These are phyloP conservation scores for Drosophila engyochracea DNA, from an alignment of 2,888 invertebrate genomes.

Conservation along the genomic window DNA sequence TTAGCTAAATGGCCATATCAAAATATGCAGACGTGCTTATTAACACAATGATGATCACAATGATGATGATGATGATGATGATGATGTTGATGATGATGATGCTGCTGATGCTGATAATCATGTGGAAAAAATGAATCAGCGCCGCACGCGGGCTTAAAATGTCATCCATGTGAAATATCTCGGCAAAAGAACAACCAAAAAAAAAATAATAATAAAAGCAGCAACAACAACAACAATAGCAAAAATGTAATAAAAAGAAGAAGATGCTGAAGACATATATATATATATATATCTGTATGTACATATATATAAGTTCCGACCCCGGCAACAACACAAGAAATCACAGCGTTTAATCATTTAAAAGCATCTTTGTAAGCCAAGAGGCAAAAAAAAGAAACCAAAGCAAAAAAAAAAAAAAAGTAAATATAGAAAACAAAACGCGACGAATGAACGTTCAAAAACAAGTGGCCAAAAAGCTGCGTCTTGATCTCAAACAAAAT, in stretches of 20 bases:
- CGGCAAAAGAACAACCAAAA: constrained; percentile 11
- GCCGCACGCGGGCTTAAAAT: constrained; percentile 32
- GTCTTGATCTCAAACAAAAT: constrained; percentile 50
- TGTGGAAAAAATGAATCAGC: constrained; percentile 43
- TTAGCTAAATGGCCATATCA: constrained; percentile 39
- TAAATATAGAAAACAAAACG: constrained; percentile 54
- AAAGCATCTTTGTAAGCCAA: constrained; percentile 73
- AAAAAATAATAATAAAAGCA: constrained; percentile 6
- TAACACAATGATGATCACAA: constrained; percentile 32
- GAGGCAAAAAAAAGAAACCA: constrained; percentile 25
- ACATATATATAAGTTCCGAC: constrained; percentile 43
- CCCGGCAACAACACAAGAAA: constrained; percentile 61
- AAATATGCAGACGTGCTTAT: constrained; percentile 35
- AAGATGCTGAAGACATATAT: background rate
- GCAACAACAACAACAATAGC: constrained; percentile 28
- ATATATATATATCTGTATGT: constrained; percentile 4
- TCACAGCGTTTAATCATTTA: constrained; percentile 78
- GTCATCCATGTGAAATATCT: constrained; percentile 55
- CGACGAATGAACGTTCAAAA: constrained; percentile 60
- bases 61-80: constrained; percentile 8
- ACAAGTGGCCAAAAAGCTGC: constrained; percentile 58
- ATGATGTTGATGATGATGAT: background rate
- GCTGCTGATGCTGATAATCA: constrained; percentile 6
- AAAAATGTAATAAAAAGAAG: constrained; percentile 33
- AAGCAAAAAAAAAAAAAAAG: constrained; percentile 25